phyloP scores from a whole-genome alignment of 2,888 invertebrate genomes.

The Volucella bombylans region DNA sequence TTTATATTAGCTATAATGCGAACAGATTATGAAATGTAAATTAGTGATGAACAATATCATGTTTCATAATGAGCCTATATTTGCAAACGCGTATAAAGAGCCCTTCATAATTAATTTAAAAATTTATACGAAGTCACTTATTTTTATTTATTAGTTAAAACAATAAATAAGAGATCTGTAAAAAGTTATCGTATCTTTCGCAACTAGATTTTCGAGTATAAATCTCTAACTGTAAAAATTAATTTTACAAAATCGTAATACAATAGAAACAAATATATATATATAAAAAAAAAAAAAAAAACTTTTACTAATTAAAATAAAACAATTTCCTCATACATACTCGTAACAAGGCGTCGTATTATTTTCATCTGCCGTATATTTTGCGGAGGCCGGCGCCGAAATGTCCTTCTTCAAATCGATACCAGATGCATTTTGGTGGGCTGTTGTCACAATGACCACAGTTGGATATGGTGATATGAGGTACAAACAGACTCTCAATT shows the following conservation, averaged over 20 bases:
- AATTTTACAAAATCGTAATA: too few relatives aligned
- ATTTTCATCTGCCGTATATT: slow-evolving; percentile 99
- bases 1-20: too few relatives aligned
- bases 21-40: too few relatives aligned
- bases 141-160: background rate
- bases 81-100: too few relatives aligned
- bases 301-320: slow-evolving; percentile 74
- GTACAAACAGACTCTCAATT: slow-evolving; percentile 81
- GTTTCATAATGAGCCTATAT: too few relatives aligned
- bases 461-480: slow-evolving; percentile 99
- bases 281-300: slow-evolving; percentile 48
- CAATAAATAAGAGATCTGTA: too few relatives aligned
- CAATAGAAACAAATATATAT: slow-evolving; percentile 22
- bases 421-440: slow-evolving; percentile 99
- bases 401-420: slow-evolving; percentile 99
- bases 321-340: slow-evolving; percentile 60
- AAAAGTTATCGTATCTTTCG: background rate
- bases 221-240: background rate
- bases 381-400: slow-evolving; percentile 99
- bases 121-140: too few relatives aligned
- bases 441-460: slow-evolving; percentile 99
- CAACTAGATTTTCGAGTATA: slow-evolving; percentile 1
- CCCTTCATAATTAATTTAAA: too few relatives aligned
- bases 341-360: slow-evolving; percentile 98
- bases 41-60: too few relatives aligned